Conservation (phyloP, 1,140 invertebrate species). For the Brachionus plicatilis region DNA sequence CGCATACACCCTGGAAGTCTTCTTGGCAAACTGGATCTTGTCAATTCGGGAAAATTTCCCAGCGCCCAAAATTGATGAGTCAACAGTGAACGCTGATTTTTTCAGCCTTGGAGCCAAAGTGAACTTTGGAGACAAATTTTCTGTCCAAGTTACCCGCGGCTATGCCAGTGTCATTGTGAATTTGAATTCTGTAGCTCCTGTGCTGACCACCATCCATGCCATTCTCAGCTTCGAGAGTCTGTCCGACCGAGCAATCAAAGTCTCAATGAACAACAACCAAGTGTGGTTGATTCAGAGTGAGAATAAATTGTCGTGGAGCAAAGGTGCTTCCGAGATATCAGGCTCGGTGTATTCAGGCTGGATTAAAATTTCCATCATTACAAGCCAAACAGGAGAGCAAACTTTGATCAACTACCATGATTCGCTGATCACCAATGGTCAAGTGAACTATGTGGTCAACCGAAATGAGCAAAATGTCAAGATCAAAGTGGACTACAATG, state of each 20-base stretch:
- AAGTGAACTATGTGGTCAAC: background rate
- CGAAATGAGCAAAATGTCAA: background rate
- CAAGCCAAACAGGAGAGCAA: background rate
- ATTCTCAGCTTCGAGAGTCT: background rate
- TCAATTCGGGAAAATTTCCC: background rate
- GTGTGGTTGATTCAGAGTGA: background rate
- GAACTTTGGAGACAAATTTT: conserved; percentile 17
- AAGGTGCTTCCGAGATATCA: background rate
- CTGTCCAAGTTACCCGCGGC: background rate
- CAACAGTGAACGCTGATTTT: conserved; percentile 19
- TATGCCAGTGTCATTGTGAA: background rate
- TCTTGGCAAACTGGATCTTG: background rate
- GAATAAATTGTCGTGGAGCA: background rate
- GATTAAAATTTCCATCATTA: background rate
- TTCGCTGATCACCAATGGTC: background rate
- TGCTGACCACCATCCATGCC: background rate
- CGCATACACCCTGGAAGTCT: background rate
- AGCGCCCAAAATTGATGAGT: background rate
- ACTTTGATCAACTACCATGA: background rate
- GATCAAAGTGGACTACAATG: background rate
- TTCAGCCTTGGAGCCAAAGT: background rate
- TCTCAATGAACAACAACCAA: conserved; percentile 17
- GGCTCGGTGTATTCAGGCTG: background rate
- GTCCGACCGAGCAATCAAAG: background rate
- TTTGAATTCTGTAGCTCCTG: background rate